Conservation (phyloP, 2,113 vertebrate species). For the Picathartes gymnocephalus region DNA sequence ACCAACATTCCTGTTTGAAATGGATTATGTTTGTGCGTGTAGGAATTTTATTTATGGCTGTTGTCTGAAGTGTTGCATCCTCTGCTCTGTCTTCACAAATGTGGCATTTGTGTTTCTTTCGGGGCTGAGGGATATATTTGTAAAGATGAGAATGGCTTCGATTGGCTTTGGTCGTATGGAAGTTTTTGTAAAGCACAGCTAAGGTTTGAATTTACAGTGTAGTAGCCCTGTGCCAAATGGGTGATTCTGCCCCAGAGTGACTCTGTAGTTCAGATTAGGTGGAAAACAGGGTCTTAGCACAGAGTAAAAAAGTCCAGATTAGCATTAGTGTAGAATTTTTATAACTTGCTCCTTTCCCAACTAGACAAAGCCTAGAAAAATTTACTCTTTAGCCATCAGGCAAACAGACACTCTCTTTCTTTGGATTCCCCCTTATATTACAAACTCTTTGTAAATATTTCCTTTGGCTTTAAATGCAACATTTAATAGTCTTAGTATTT, state of each 20-base stretch:
- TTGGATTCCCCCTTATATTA: neutral
- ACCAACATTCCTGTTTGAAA: conserved; percentile 28
- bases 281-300: neutral
- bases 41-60: conserved; percentile 35
- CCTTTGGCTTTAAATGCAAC: conserved; percentile 10
- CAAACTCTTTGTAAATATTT: conserved; percentile 29
- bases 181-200: neutral
- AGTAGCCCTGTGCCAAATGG: neutral
- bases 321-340: neutral
- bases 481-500: neutral
- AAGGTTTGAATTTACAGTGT: neutral
- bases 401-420: neutral
- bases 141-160: neutral
- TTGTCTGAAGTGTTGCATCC: conserved; percentile 8
- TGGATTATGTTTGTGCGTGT: neutral
- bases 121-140: neutral
- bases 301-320: neutral
- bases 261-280: neutral
- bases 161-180: neutral
- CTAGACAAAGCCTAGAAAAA: neutral
- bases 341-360: neutral
- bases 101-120: neutral
- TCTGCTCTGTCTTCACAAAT: neutral
- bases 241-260: neutral
- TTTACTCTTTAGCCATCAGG: neutral